Conservation (phyloP, 2,888 invertebrate genomes). For the Acleris laterana region DNA sequence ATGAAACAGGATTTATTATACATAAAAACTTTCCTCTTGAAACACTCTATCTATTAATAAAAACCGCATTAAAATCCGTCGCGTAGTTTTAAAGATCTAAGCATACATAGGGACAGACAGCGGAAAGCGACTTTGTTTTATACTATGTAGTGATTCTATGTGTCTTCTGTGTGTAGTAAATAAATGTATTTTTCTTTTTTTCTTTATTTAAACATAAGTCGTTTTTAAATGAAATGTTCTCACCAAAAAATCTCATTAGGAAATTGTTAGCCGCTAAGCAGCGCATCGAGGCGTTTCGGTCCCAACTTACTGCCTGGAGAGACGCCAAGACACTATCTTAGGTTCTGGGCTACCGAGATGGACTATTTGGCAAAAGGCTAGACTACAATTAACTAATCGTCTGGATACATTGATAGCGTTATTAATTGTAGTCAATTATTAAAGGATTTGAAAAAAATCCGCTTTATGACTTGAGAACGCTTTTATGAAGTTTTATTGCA, state of each 20-base stretch:
- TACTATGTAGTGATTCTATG: no score
- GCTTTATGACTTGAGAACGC: neutral
- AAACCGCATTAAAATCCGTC: no score
- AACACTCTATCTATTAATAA: no score
- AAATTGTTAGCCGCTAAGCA: slow-evolving; percentile 30
- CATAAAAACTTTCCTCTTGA: no score
- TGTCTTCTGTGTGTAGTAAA: no score
- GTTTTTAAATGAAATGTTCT: neutral
- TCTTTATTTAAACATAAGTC: no score
- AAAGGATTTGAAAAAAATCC: neutral
- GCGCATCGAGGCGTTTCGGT: slow-evolving; percentile 27
- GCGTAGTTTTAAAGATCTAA: no score
- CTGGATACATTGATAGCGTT: slow-evolving; percentile 35
- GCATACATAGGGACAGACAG: no score
- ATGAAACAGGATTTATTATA: no score
- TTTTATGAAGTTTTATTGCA: neutral
- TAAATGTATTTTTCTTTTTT: no score
- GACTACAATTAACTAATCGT: slow-evolving; percentile 36
- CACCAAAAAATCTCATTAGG: slow-evolving; percentile 29
- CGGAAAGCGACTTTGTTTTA: no score
- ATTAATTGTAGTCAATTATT: slow-evolving; percentile 21
- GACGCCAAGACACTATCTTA: slow-evolving; percentile 34
- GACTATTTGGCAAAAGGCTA: slow-evolving; percentile 33
- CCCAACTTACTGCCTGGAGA: slow-evolving; percentile 26
- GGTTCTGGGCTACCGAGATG: slow-evolving; percentile 20